Evolutionary conservation across 2,797 vertebrate genomes (phyloP), one percentile per base, ranked within the genome.

Genomic region (Dryobates pubescens): DNA sequence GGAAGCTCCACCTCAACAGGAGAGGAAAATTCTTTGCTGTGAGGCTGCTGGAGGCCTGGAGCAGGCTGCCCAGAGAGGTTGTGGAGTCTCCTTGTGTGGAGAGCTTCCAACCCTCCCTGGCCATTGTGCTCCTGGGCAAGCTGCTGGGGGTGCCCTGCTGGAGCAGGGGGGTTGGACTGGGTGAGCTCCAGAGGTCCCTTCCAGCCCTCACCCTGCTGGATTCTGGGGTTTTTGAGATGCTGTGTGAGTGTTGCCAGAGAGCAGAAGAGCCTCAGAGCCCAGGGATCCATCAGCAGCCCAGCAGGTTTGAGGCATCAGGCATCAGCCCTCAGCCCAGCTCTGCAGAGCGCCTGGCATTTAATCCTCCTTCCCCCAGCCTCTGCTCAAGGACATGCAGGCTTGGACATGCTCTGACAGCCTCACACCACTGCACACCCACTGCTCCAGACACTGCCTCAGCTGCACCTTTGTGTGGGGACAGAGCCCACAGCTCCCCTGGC

Each of bases 401-500:
- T 3, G 81, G 76, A 45, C 67, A 4, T 4, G n/a, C 62, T 56
- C 54, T 24, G 63, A 22, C 57, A 18, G 7, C 54, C 36, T 1
- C 32, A 3, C 8, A 2, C 19, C 3, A 6, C 11, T 11, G n/a
- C 62, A 54, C 38, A 2, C 71, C 43, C 36, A 24, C 63, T 34
- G 3, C 2, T 5, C 45, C 68, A 14, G 38, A 13, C 16, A 0
- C 26, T 4, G 5, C 12, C 30, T 47, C 32, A 4, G 36, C 73
- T 51, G 63, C 41, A 9, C 3, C 2, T 49, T 24, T 26, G 26
- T 11, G 17, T 3, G 4, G 59, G 74, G 54, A 13, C 1, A 2
- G 30, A 19, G 59, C 1, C 2, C 2, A 1, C 17, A 2, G 30
- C 1, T 4, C 49, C 38, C 27, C 15, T 7, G 17, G 74, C 53